Evolutionary conservation across 2,113 vertebrate genomes (phyloP), one percentile per base, ranked within the genome.

Genomic region (Struthio camelus): DNA sequence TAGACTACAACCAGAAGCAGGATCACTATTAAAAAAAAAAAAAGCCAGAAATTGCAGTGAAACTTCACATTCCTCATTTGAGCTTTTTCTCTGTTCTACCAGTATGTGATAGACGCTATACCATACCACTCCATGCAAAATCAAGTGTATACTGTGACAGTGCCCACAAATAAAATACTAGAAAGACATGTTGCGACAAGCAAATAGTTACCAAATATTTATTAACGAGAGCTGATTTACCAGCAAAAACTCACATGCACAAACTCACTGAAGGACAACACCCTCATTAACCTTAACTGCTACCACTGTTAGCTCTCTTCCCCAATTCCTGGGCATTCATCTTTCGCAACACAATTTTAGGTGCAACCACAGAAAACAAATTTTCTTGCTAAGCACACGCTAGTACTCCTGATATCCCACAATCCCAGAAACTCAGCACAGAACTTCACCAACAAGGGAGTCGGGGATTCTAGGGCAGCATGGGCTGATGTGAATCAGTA

Each of bases 91-190:
- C 19, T 22, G 38, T 36, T 14, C 42, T 17, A 0, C 14, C 32
- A 5, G 11, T 1, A 18, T 17, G 18, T 0, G 0, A 7, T 10
- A 53, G 6, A 5, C 11, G 22, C 23, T 23, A 4, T 7, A 69
- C 19, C 40, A 36, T 62, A 24, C 15, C 15, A 2, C 78, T 51
- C 42, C 19, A 28, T 1, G 8, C 1, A 0, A 8, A 59, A 59
- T 10, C 36, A 58, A 22, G 67, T 0, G 3, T 14, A 58, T 1
- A 0, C 6, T 24, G 53, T 6, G 2, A n/a, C 34, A 34, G 56
- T 3, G 1, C 14, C 28, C 27, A 7, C n/a, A 69, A 82, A 50
- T 25, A 66, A 53, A 73, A 58, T 1, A 14, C 6, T 30, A 40
- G 18, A 38, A 67, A 73, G 84, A 10, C 6, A 18, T 28, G 2